phyloP scores from a whole-genome alignment of 2,797 vertebrate genomes.

The Merluccius polli region DNA sequence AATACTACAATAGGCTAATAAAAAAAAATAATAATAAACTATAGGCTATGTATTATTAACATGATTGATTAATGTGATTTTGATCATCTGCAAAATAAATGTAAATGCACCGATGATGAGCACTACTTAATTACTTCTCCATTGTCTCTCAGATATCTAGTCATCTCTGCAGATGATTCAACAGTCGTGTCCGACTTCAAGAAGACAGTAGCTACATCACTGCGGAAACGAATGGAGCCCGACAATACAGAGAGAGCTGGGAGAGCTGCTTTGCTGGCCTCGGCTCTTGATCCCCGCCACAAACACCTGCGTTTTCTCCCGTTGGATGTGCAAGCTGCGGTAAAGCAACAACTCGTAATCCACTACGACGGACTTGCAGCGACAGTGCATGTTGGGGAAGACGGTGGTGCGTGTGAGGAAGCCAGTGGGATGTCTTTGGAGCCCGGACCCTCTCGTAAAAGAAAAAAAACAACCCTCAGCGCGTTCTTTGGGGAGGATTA shows the following conservation, averaged over 20 bases:
- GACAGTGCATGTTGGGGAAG: background rate
- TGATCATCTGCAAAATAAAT: background rate
- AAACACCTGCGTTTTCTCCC: background rate
- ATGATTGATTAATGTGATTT: background rate
- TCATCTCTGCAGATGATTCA: no score
- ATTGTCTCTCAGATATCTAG: slow-evolving; percentile 3
- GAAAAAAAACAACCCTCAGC: no score
- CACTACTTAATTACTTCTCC: slow-evolving; percentile 3
- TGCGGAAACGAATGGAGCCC: background rate
- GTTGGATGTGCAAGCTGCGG: background rate
- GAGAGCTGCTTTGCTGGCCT: background rate
- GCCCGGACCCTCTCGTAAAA: no score
- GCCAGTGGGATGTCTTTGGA: no score
- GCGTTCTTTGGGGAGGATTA: background rate
- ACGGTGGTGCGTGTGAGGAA: background rate
- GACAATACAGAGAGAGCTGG: slow-evolving; percentile 1
- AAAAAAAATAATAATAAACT: background rate
- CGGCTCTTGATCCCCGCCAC: background rate
- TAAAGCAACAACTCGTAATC: background rate
- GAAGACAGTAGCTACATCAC: background rate
- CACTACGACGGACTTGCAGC: background rate
- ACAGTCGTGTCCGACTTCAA: background rate
- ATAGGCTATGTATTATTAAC: background rate
- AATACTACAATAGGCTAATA: background rate
- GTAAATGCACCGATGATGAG: background rate